A percentile compares a stretch with the other conserved stretches of the same genome.
These are phyloP conservation scores for Acanthaster planci DNA, from an alignment of 35 echinoderm and acorn worm species.

Conservation along the genomic window DNA sequence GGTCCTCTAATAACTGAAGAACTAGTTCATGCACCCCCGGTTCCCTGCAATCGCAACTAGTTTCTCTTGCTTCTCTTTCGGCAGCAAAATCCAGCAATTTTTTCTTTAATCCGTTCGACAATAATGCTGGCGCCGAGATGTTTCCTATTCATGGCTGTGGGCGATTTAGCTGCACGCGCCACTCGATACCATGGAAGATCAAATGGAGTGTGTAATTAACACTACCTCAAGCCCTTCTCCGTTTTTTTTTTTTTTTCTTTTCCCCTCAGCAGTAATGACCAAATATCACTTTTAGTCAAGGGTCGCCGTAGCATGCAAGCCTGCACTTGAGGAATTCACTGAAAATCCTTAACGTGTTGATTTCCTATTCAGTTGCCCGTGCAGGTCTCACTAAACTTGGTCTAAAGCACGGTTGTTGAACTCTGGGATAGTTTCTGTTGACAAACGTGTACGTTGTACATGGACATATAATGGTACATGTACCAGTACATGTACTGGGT, in stretches of 20 bases:
- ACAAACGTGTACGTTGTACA: too few relatives aligned
- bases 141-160: background rate
- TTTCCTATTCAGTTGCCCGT: too few relatives aligned
- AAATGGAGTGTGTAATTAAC: slow-evolving; percentile 15
- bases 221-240: background rate
- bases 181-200: background rate
- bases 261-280: background rate
- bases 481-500: too few relatives aligned
- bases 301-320: too few relatives aligned
- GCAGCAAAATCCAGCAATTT: background rate
- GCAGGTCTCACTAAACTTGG: too few relatives aligned
- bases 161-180: background rate
- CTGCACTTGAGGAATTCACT: too few relatives aligned
- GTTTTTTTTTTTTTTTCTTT: background rate
- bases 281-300: too few relatives aligned
- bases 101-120: background rate
- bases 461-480: too few relatives aligned
- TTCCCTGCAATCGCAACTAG: background rate
- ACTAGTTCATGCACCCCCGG: background rate
- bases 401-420: too few relatives aligned
- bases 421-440: too few relatives aligned
- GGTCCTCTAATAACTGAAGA: background rate
- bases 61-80: background rate
- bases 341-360: too few relatives aligned
- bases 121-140: background rate